Base-by-base conservation (phyloP, 2,888 invertebrate genomes). In the Julus scandinavius region DNA sequence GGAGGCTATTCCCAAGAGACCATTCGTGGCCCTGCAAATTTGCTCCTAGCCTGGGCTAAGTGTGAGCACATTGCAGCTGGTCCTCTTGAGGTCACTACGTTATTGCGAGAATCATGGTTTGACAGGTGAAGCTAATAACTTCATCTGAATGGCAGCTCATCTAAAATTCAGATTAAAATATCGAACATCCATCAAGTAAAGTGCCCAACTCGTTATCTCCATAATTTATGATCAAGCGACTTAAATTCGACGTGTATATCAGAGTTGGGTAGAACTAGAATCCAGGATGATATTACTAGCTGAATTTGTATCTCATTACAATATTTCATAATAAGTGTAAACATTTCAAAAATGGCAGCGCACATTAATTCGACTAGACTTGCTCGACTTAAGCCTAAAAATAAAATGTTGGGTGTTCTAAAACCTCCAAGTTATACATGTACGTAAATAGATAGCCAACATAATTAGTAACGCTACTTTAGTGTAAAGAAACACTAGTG, bases 41-140 rank as follows among this genome's bases (percentile, higher is more conserved):
- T 72, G 1, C 4, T 3, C 29, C 20, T 72, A 20, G 29, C 29
- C 72, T 1, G 20, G 72, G 29, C 29, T 72, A 72, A 72, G 72
- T 72, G 72, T 72, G 72, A 72, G 72, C 72, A 72, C 72, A 11
- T n/a, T 29, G 63, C n/a, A 63, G 63, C n/a, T 6, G 63, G 63
- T 17, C 54, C n/a, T 11, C 20, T 72, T 72, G 72, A 72, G 72
- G 29, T 72, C 72, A 72, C 29, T 72, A 1, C 29, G 20, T 9
- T 20, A 72, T 72, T 72, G 11, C 72, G 72, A 72, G 11, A 72
- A 72, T 72, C 72, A 72, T 72, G 72, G 9, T 72, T 72, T 72
- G 72, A 72, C 72, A 72, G 72, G 72, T 72, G 72, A 72, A 72
- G 72, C 72, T 72, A 72, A 72, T 72, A 72, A n/a, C n/a, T 72